Base-by-base conservation (phyloP, 2,113 vertebrate genomes). In the Hippolais icterina region DNA sequence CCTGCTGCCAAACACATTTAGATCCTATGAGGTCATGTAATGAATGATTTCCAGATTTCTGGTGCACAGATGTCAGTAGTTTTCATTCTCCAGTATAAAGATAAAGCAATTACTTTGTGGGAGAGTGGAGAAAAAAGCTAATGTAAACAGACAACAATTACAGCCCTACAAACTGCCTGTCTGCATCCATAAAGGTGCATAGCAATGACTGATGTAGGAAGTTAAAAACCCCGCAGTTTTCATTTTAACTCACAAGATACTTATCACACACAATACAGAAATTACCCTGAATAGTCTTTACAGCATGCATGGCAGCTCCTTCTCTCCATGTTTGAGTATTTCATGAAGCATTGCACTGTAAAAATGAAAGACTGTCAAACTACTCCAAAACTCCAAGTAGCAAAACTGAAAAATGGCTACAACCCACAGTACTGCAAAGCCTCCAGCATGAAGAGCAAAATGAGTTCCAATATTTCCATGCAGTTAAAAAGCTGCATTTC, bases 31-130 rank as follows among this genome's bases (percentile, higher is more conserved):
- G 29, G 63, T 96, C 82, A 94, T 27, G 37, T 63, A 85, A 89
- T 16, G 46, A 95, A 90, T 33, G 31, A 87, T 80, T 94, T 96
- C 85, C 88, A 94, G 84, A 91, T 31, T 95, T 90, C 78, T 94
- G 89, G 66, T 74, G 31, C 50, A 89, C 91, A 94, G 83, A 91
- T 95, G 77, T 79, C 78, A 85, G 31, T 20, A 76, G 66, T 46
- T 93, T 68, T 64, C 57, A 64, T 93, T 83, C 64, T 82, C 54
- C 47, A 75, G 31, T 49, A 91, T 28, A 29, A 75, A 86, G 63
- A 82, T 52, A 87, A 80, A 93, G 47, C 52, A 60, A 80, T 25
- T 72, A 46, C 28, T 79, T 66, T n/a, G 16, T 47, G 28, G 10
- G 42, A 47, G 83, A 86, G 33, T 37, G 18, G 52, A 23, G 21